Base-by-base conservation (phyloP, 1,140 invertebrate genomes). In the Batillaria attramentaria region DNA sequence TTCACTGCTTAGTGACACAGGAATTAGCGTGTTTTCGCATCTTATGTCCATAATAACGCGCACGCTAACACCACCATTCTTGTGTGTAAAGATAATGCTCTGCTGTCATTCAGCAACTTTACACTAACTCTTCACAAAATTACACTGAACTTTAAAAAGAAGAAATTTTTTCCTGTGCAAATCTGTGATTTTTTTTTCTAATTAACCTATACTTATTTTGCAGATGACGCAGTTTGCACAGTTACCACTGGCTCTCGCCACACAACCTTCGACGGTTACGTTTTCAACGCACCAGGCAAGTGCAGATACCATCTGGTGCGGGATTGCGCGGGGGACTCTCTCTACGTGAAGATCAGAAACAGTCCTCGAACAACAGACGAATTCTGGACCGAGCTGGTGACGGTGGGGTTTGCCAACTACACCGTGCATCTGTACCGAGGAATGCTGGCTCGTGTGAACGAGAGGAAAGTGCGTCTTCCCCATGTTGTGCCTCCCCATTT, bases 271-370 rank as follows among this genome's bases (percentile, higher is more conserved):
- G 66, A 69, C 37, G 39, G 31, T 4, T 41, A 35, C 66, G 24
- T 28, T 24, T 69, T 69, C 35, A 37, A 42, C 13, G 66, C 66
- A 41, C 66, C 41, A 18, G 66, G 66, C 66, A 24, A 37, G 37
- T 69, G 66, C 66, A 37, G 66, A 16, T 69, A 69, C 66, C 66
- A 41, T 3, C 66, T 69, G 66, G 20, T 41, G 28, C 66, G 66
- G 18, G 66, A 69, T 41, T 69, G 66, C 37, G 18, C 3, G 16
- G 16, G 39, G 16, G 28, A 42, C 37, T 8, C 31, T 6, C 18
- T 42, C 37, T 69, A 42, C 66, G 66, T 69, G 37, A 69, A 69
- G 39, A n/a, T 69, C 66, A 37, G 66, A 3, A 69, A 69, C 66
- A 69, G 66, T 31, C 66, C 66, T 5, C 6, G 28, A 3, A 41